Conservation (phyloP, 2,797 vertebrate genomes). For the Gorsachius magnificus region DNA sequence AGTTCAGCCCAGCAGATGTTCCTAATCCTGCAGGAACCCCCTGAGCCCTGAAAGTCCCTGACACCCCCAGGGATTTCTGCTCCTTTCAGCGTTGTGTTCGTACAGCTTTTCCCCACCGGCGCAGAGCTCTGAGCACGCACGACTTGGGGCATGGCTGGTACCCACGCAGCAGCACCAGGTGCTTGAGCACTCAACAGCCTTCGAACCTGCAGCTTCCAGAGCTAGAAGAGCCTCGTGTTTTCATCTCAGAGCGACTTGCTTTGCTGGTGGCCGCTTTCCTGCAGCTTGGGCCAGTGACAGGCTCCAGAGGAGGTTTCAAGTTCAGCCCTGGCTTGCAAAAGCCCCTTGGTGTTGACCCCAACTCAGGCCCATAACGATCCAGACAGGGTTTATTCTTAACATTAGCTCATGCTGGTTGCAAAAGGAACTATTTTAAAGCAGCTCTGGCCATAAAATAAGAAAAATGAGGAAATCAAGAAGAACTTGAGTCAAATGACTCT, state of each 20-base stretch:
- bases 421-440: neutral
- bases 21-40: neutral
- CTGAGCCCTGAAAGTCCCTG: neutral
- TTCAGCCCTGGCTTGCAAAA: neutral
- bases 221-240: neutral
- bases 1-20: neutral
- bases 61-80: neutral
- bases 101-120: rapidly evolving
- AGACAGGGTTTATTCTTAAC: neutral
- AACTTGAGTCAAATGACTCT: neutral
- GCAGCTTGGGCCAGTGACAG: neutral
- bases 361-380: rapidly evolving
- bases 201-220: neutral
- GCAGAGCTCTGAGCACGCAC: rapidly evolving
- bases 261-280: neutral
- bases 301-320: neutral
- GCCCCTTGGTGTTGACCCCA: neutral
- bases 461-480: conserved; percentile 1
- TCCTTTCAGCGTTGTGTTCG: rapidly evolving
- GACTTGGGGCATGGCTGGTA: neutral
- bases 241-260: rapidly evolving
- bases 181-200: neutral
- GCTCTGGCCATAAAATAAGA: neutral
- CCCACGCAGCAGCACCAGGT: rapidly evolving
- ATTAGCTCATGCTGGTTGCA: neutral